These are phyloP conservation scores for Yponomeuta evonymella DNA, from an alignment of 2,888 invertebrate genomes.

Conservation along the genomic window DNA sequence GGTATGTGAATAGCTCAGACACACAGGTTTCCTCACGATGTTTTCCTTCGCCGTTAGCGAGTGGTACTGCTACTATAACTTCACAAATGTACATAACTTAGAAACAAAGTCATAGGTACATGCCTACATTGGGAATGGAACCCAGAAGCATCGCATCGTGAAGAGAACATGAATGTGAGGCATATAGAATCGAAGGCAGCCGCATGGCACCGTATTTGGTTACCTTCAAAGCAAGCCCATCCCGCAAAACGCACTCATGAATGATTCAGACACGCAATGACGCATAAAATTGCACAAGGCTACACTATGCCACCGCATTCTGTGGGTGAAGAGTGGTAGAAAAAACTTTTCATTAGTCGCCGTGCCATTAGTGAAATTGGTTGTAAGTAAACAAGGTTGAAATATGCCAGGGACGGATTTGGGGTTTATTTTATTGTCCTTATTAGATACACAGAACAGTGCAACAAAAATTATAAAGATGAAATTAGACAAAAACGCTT, in stretches of 20 bases:
- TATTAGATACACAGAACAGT: background rate
- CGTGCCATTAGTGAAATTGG: slow-evolving; percentile 40
- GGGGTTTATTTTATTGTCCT: background rate
- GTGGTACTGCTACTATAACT: no score
- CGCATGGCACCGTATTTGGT: background rate
- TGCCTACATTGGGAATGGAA: no score
- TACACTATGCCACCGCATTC: background rate
- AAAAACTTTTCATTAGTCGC: slow-evolving; percentile 14
- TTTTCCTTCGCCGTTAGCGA: no score
- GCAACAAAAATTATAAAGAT: no score
- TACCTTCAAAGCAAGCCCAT: background rate
- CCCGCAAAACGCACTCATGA: slow-evolving; percentile 2
- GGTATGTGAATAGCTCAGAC: no score
- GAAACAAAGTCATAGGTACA: no score
- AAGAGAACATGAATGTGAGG: no score
- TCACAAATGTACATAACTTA: no score
- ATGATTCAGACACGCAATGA: slow-evolving; percentile 2
- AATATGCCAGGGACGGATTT: background rate
- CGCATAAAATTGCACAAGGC: slow-evolving; percentile 6
- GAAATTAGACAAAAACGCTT: no score
- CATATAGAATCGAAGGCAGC: no score
- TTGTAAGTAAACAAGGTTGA: slow-evolving; percentile 23
- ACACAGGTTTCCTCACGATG: no score
- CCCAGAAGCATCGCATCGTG: no score
- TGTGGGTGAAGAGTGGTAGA: background rate